phyloP scores from a whole-genome alignment of 2,797 vertebrate genomes.

The Gymnothorax javanicus region DNA sequence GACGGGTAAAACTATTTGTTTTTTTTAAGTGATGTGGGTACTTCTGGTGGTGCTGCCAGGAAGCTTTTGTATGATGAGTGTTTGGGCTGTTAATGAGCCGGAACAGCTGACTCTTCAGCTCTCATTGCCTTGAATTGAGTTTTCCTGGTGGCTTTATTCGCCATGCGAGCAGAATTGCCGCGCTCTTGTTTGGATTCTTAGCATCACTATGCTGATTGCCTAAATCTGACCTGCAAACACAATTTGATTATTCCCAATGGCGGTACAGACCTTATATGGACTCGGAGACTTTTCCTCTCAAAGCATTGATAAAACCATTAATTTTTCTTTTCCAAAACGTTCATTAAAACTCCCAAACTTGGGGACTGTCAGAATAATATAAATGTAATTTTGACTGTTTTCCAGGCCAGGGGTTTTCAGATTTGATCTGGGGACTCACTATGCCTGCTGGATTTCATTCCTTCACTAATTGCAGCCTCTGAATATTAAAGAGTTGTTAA shows the following conservation, averaged over 20 bases:
- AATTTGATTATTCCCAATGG: not conserved
- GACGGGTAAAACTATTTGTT: not conserved
- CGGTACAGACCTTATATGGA: not conserved
- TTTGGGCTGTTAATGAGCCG: not conserved
- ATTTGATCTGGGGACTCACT: not conserved
- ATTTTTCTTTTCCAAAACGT: not conserved
- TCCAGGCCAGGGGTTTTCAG: not conserved
- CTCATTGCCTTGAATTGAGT: not conserved
- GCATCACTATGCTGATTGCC: not conserved
- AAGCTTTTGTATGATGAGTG: not conserved
- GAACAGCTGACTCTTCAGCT: not conserved
- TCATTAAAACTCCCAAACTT: not conserved
- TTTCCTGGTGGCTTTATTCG: not conserved
- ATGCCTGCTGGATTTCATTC: not conserved
- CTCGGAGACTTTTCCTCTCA: not conserved
- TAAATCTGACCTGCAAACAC: not conserved
- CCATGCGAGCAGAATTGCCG: not conserved
- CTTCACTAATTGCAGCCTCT: not conserved
- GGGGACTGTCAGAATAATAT: not conserved
- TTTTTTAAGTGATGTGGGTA: not conserved
- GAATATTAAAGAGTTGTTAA: slow-evolving; percentile 6
- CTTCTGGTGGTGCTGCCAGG: not conserved
- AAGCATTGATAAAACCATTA: not conserved
- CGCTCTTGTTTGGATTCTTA: not conserved
- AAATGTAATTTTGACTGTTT: not conserved